Evolutionary conservation across 1,140 invertebrate species (phyloP).

Genomic region (Hyposmocoma kahamanoa): DNA sequence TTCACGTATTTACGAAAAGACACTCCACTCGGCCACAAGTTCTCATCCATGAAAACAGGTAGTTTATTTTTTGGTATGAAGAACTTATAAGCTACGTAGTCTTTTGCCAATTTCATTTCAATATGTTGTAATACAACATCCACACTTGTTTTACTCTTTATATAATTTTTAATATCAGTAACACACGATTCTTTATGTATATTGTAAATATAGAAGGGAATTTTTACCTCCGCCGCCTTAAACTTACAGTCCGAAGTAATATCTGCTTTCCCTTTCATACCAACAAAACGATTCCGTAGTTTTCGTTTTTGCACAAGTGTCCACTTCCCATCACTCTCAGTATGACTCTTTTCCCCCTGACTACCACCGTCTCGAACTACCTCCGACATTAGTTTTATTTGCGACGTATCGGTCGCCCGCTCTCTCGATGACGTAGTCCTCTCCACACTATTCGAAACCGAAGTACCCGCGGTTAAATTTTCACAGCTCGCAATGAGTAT

Average conservation of each 20-base stretch:
- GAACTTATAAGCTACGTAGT: not conserved
- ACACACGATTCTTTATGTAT: not conserved
- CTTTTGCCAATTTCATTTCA: not conserved
- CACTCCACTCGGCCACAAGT: not conserved
- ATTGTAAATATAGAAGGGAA: not conserved
- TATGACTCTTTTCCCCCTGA: too few relatives aligned
- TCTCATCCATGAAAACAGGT: not conserved
- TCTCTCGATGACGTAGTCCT: too few relatives aligned
- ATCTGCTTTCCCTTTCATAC: not conserved
- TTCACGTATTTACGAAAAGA: not conserved
- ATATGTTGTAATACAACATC: not conserved
- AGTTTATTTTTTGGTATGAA: not conserved
- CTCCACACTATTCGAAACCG: too few relatives aligned
- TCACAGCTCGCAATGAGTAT: too few relatives aligned
- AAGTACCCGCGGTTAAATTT: too few relatives aligned
- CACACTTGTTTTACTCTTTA: not conserved
- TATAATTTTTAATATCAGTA: not conserved
- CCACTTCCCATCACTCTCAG: too few relatives aligned
- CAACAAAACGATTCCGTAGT: not conserved
- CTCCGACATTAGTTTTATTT: too few relatives aligned
- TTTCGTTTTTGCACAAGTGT: not conserved
- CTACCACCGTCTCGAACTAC: too few relatives aligned
- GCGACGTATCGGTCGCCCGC: too few relatives aligned
- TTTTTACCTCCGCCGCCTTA: not conserved
- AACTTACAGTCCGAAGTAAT: not conserved